phyloP scores from a whole-genome alignment of 2,797 vertebrate species.

The Podarcis siculus region DNA sequence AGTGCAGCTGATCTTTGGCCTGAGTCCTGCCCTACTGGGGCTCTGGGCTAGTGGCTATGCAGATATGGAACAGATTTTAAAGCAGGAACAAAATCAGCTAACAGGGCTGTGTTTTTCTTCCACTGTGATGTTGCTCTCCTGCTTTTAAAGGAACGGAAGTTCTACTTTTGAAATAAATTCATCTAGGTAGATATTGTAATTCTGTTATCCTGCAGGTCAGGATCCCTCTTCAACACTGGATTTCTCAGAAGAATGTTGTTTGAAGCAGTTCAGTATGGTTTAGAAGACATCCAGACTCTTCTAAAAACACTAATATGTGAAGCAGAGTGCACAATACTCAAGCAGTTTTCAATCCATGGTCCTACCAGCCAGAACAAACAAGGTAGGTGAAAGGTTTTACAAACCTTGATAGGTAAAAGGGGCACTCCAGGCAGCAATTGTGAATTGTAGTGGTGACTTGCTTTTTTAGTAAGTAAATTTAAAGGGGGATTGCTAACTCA shows the following conservation, averaged over 20 bases:
- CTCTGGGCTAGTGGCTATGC: too few relatives aligned
- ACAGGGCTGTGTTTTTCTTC: background rate
- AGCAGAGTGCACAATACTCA: constrained; percentile 90
- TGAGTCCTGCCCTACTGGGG: too few relatives aligned
- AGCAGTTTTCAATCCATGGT: constrained; percentile 79
- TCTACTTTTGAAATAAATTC: constrained; percentile 22
- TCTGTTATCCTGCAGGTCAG: constrained; percentile 80
- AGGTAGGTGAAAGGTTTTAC: constrained; percentile 74
- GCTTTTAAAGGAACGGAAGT: background rate
- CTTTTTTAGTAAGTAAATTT: background rate
- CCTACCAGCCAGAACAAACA: constrained; percentile 82
- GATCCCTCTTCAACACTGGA: constrained; percentile 90
- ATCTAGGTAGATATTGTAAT: constrained; percentile 21
- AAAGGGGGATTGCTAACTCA: background rate
- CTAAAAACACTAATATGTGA: constrained; percentile 93
- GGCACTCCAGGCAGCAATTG: background rate
- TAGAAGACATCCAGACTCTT: constrained; percentile 91
- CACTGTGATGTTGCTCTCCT: background rate
- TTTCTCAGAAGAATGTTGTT: constrained; percentile 93
- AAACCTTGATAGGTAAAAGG: background rate
- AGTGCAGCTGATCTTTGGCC: too few relatives aligned
- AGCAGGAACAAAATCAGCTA: background rate
- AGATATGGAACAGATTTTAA: too few relatives aligned
- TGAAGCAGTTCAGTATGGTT: constrained; percentile 86
- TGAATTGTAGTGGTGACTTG: background rate